Evolutionary conservation across 2,888 invertebrate species (phyloP).

Genomic region (Scaptomyza caliginosa): DNA sequence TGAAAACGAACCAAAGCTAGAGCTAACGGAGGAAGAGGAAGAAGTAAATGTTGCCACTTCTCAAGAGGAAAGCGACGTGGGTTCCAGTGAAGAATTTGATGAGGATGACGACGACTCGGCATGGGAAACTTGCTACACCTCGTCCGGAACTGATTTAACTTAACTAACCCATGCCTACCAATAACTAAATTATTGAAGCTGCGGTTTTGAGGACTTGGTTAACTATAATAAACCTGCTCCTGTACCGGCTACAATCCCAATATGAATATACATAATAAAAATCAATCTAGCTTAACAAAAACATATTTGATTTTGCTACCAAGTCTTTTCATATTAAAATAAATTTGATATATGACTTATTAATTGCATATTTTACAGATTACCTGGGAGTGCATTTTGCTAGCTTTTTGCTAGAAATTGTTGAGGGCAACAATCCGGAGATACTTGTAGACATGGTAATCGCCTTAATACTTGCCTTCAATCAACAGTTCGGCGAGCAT

Average conservation of each 20-base stretch:
- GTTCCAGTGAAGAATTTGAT: not conserved
- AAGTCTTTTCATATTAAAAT: no score
- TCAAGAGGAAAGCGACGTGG: not conserved
- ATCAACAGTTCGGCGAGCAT: slow-evolving; percentile 91
- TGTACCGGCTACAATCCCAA: not conserved
- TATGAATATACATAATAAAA: not conserved
- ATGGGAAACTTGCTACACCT: not conserved
- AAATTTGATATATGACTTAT: not conserved
- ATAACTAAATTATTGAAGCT: not conserved
- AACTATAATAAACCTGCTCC: not conserved
- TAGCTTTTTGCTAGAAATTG: slow-evolving; percentile 90
- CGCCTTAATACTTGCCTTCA: slow-evolving; percentile 93
- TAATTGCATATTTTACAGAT: slow-evolving; percentile 86
- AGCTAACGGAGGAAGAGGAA: not conserved
- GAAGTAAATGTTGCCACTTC: not conserved
- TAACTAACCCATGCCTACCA: not conserved
- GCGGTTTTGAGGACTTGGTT: not conserved
- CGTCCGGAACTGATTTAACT: not conserved
- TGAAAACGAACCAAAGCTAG: not conserved
- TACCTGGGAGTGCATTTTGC: slow-evolving; percentile 93
- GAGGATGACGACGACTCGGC: not conserved
- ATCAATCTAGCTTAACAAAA: not conserved
- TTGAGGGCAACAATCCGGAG: slow-evolving; percentile 94
- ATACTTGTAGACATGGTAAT: slow-evolving; percentile 93
- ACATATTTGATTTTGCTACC: not conserved